Percentiles rank a stretch among this genome's conserved stretches.
Conservation (phyloP, 2,797 vertebrate species). For the Tiaroga cobitis region DNA sequence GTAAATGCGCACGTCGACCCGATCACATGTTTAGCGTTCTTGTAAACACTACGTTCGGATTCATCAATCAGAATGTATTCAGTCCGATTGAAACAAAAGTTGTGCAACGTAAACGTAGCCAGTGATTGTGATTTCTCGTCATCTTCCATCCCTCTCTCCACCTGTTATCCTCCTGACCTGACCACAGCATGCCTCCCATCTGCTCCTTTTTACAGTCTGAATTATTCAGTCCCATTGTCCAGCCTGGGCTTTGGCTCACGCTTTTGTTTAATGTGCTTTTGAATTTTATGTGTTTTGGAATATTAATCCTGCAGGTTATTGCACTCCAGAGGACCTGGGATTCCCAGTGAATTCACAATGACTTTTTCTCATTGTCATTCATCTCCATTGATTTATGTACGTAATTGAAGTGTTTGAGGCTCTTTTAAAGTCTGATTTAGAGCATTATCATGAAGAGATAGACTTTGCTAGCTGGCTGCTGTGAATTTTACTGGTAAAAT, state of each 20-base stretch:
- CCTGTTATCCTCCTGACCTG: slow-evolving; percentile 52
- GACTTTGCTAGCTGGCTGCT: background rate
- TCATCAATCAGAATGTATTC: too few relatives aligned
- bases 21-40: too few relatives aligned
- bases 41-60: too few relatives aligned
- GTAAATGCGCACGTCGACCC: too few relatives aligned
- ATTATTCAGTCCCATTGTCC: slow-evolving; percentile 60
- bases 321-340: slow-evolving; percentile 45
- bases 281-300: slow-evolving; percentile 63
- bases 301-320: slow-evolving; percentile 61
- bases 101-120: too few relatives aligned
- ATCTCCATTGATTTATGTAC: slow-evolving; percentile 23
- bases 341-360: slow-evolving; percentile 36
- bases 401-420: slow-evolving; percentile 23
- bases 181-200: slow-evolving; percentile 58
- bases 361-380: slow-evolving; percentile 29
- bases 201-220: slow-evolving; percentile 58
- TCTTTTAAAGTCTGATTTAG: slow-evolving; percentile 29
- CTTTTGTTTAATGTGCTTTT: slow-evolving; percentile 58
- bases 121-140: slow-evolving; percentile 9
- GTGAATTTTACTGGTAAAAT: background rate
- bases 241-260: slow-evolving; percentile 46
- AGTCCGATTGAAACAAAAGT: too few relatives aligned
- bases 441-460: background rate
- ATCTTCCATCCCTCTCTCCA: slow-evolving; percentile 37